Evolutionary conservation across 2,113 vertebrate genomes (phyloP).

Genomic region (Piaya cayana): DNA sequence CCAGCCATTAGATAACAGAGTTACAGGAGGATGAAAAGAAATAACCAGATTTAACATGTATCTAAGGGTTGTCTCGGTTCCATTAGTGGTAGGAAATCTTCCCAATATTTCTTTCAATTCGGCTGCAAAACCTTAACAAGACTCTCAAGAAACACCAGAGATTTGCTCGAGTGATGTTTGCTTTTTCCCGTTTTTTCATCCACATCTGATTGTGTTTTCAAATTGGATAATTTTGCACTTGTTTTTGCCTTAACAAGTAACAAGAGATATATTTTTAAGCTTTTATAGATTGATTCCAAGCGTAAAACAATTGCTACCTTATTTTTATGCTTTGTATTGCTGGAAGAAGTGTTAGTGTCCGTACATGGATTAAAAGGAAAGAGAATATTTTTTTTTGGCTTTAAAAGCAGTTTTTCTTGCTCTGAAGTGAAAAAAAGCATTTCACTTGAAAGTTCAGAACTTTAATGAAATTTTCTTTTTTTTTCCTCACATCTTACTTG

Average conservation of each 20-base stretch:
- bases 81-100: neutral
- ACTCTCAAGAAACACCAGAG: neutral
- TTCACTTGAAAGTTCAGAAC: constrained; percentile 1
- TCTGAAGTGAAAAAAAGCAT: neutral
- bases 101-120: neutral
- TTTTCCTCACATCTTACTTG: constrained; percentile 62
- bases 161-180: neutral
- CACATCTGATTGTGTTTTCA: neutral
- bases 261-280: neutral
- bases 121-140: neutral
- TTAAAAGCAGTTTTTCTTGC: neutral
- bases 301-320: constrained; percentile 2
- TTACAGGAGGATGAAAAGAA: neutral
- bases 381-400: neutral
- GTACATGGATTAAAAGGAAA: neutral
- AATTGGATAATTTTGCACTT: neutral
- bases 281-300: constrained; percentile 68
- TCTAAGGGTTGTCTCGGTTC: neutral
- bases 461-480: constrained; percentile 60
- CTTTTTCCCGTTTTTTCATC: neutral
- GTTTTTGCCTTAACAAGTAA: constrained; percentile 17
- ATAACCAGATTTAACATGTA: neutral
- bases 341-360: neutral
- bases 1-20: neutral
- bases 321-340: neutral